A percentile compares a stretch with the other conserved stretches of the same genome.
These are phyloP conservation scores for Drosophila ficusphila DNA, from an alignment of 1,140 invertebrate genomes.

Conservation along the genomic window DNA sequence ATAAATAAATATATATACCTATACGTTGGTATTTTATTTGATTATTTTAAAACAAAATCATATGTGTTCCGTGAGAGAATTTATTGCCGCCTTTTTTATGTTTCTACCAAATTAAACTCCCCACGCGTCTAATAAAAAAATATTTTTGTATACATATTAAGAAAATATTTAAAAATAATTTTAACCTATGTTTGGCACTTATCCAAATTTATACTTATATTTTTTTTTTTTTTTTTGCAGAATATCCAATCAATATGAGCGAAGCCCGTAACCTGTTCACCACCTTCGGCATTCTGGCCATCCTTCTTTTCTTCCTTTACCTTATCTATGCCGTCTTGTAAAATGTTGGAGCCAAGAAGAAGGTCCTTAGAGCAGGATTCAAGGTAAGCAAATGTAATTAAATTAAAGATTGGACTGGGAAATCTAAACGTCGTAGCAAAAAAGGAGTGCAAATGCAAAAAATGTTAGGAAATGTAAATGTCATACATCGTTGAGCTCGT, in stretches of 20 bases:
- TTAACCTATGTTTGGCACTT: conserved; percentile 27
- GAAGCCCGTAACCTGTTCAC: conserved; percentile 74
- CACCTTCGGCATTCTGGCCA: conserved; percentile 77
- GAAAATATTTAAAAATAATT: conserved; percentile 30
- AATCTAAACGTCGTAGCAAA: neutral
- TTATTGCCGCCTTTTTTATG: conserved; percentile 62
- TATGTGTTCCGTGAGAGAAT: conserved; percentile 56
- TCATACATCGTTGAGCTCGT: too few relatives aligned
- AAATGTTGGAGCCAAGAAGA: conserved; percentile 9
- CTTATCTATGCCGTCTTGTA: conserved; percentile 81
- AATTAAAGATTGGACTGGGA: too few relatives aligned
- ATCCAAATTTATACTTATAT: conserved; percentile 1
- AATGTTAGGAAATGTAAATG: too few relatives aligned
- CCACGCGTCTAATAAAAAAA: conserved; percentile 57
- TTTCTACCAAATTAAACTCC: conserved; percentile 52
- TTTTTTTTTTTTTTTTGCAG: conserved; percentile 22
- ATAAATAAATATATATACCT: conserved; percentile 15
- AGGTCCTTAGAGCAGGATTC: conserved; percentile 39
- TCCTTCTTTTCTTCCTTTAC: conserved; percentile 68
- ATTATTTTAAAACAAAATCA: conserved; percentile 72
- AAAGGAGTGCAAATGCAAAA: neutral
- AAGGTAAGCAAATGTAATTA: conserved; percentile 13
- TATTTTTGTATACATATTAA: conserved; percentile 30
- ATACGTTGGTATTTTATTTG: conserved; percentile 35
- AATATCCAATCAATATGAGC: conserved; percentile 63